Evolutionary conservation across 2,888 invertebrate genomes (phyloP).

Genomic region (Xestia xanthographa): DNA sequence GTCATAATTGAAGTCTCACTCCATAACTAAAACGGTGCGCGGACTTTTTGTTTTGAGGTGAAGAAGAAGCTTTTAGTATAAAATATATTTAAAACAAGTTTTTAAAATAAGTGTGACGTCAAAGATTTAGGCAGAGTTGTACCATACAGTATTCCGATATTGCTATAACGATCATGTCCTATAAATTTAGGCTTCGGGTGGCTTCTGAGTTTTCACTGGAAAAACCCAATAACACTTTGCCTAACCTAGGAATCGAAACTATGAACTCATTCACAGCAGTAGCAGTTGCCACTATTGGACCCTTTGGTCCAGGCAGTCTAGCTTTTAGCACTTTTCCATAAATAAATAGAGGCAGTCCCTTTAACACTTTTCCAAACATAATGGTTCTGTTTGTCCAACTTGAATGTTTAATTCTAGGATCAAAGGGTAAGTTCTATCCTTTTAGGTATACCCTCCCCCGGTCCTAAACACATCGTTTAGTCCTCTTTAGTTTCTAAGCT

Average conservation of each 20-base stretch:
- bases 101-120: not conserved
- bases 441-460: not conserved
- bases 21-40: not conserved
- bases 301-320: not conserved
- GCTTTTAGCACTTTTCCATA: too few species aligned
- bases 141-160: too few species aligned
- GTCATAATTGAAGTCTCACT: not conserved
- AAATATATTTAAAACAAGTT: not conserved
- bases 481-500: conserved; percentile 11
- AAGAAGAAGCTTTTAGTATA: not conserved
- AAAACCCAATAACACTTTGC: not conserved
- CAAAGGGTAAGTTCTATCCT: not conserved
- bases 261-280: not conserved
- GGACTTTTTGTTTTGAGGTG: not conserved
- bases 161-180: too few species aligned
- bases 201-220: not conserved
- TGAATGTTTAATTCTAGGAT: not conserved
- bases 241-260: not conserved
- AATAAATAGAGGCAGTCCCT: not conserved
- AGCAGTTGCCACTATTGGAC: not conserved
- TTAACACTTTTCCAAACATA: not conserved
- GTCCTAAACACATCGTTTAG: conserved; percentile 17
- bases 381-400: not conserved
- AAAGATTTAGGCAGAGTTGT: not conserved
- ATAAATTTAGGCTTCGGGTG: not conserved